Conservation (phyloP, 2,888 invertebrate genomes). For the Chalcosyrphus nemorum region DNA sequence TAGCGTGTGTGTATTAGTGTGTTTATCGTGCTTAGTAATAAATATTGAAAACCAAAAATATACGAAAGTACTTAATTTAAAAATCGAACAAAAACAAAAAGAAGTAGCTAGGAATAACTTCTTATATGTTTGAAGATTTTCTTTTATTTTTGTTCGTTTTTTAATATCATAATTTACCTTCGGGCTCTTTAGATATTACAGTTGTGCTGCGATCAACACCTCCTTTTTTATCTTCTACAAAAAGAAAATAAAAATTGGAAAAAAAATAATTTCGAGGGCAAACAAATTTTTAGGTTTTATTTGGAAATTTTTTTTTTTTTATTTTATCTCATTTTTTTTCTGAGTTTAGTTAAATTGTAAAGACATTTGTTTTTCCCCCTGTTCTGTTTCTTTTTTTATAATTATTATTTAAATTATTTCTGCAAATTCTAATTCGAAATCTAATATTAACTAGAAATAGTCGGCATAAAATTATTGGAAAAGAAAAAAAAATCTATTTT, state of each 20-base stretch:
- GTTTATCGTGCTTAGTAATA: conserved; percentile 52
- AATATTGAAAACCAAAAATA: conserved; percentile 6
- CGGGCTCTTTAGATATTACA: conserved; percentile 96
- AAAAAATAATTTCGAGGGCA: conserved; percentile 73
- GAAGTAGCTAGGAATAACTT: not conserved
- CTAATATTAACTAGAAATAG: not conserved
- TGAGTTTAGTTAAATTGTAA: conserved; percentile 41
- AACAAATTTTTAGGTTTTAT: conserved; percentile 64
- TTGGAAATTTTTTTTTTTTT: conserved; percentile 43
- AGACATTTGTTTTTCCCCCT: conserved; percentile 56
- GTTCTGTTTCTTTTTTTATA: conserved; percentile 5
- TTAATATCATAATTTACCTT: conserved; percentile 83
- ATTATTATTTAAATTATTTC: not conserved
- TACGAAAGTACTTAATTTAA: conserved; percentile 27
- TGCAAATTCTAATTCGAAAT: conserved; percentile 6
- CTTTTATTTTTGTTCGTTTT: conserved; percentile 57
- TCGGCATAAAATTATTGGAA: not conserved
- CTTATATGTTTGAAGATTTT: conserved; percentile 21
- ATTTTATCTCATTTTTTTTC: conserved; percentile 32
- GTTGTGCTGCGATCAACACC: conserved; percentile 96
- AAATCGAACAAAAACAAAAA: conserved; percentile 51
- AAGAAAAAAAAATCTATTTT: not conserved
- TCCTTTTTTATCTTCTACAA: conserved; percentile 93
- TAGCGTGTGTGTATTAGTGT: conserved; percentile 41
- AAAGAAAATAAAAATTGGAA: conserved; percentile 76